Base-by-base conservation (phyloP, 2,113 vertebrate species). In the Verasper variegatus region DNA sequence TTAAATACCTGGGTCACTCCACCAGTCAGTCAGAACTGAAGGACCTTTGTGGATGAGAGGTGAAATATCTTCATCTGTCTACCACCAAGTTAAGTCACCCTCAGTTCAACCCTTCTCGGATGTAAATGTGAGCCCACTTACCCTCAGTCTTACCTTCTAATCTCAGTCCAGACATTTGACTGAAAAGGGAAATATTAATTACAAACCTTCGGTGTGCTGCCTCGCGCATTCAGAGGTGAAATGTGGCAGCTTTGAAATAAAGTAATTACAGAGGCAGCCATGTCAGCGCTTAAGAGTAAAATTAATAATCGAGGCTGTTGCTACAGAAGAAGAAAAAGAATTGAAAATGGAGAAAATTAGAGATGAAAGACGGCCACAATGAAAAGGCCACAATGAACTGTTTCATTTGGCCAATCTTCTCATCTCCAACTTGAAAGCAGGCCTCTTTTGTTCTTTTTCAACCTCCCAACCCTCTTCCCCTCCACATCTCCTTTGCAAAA, bases 391-490 rank as follows among this genome's bases (percentile, higher is more conserved):
- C 0, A 11, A 31, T 3, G 3, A 55, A 64, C 21, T 1, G 4
- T 76, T 88, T 78, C 47, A 80, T 85, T 74, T 70, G 64, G 55
- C 45, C 26, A 17, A 42, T 64, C 69, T n/a, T 85, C 76, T 88
- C 85, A 84, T 89, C 68, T 81, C 61, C 26, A 58, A 76, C 66
- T 81, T 83, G 79, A 89, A 86, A 85, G 81, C 49, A 8, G 21
- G 10, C 6, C 18, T 66, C 66, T 72, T 82, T 76, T 80, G 85
- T 81, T 83, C 60, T 58, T 58, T 59, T 74, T 49, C 69, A 62
- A 20, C 35, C 57, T 7, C 6, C 55, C 31, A 64, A 27, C 59
- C 51, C 47, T 42, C 47, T 20, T 24, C 51, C 64, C 6, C n/a
- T 7, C 73, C 64, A 71, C 77, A 42, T 49, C 17, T 31, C 60